Percentiles rank a stretch among this genome's conserved stretches.
These are phyloP conservation scores for Plotosus lineatus DNA, from an alignment of 2,113 vertebrate species.

Conservation along the genomic window DNA sequence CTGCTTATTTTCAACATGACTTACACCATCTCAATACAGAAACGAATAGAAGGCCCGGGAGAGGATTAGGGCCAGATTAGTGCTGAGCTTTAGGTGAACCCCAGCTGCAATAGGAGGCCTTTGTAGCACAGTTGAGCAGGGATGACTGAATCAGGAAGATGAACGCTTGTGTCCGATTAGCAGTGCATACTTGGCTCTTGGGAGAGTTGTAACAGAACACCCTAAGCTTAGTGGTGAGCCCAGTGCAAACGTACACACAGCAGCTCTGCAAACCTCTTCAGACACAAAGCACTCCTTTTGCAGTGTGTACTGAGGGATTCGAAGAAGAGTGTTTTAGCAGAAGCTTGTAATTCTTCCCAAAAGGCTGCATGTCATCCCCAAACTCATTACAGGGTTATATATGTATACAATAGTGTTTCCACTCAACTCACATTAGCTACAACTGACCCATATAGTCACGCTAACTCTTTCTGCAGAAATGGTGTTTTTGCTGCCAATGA, in stretches of 20 bases:
- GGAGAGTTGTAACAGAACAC: conserved; percentile 68
- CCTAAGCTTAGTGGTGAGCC: conserved; percentile 64
- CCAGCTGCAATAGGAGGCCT: conserved; percentile 60
- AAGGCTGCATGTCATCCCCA: conserved; percentile 26
- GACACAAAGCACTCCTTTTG: conserved; percentile 24
- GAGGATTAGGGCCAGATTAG: conserved; percentile 61
- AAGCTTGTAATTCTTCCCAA: conserved; percentile 38
- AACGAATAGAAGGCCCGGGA: conserved; percentile 46
- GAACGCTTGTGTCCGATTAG: conserved; percentile 71
- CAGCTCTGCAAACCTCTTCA: conserved; percentile 43
- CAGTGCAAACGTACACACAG: conserved; percentile 56
- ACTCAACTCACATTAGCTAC: neutral
- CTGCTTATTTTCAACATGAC: conserved; percentile 27
- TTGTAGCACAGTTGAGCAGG: conserved; percentile 47
- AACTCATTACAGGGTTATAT: conserved; percentile 21
- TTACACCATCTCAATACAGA: neutral
- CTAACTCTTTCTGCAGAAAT: neutral
- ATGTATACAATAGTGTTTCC: conserved; percentile 3
- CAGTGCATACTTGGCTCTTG: conserved; percentile 67
- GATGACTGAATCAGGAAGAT: conserved; percentile 58
- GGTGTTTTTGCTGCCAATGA: neutral
- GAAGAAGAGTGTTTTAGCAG: conserved; percentile 21
- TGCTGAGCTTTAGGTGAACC: conserved; percentile 51
- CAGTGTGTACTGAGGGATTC: conserved; percentile 13
- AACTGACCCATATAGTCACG: neutral